These are phyloP conservation scores for Drosophila subpulchrella DNA, from an alignment of 1,140 invertebrate genomes.

Conservation along the genomic window DNA sequence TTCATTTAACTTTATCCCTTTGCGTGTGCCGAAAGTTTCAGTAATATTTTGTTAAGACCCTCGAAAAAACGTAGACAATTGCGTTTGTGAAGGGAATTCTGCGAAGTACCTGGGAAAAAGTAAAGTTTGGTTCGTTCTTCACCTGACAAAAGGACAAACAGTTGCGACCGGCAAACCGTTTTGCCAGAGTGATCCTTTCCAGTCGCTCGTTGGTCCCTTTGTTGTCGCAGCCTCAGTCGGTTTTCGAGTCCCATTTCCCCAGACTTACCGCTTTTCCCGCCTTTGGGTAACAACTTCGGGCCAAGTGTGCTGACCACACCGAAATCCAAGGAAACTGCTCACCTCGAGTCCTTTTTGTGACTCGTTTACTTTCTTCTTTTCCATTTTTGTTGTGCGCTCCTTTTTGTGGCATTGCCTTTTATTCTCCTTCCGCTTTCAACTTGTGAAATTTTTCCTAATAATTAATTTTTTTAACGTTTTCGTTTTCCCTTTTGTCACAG, in stretches of 20 bases:
- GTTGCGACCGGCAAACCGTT: slow-evolving; percentile 52
- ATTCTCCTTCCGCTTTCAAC: slow-evolving; percentile 76
- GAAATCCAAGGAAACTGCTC: slow-evolving; percentile 63
- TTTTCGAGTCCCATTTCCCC: background rate
- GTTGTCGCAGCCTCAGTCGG: slow-evolving; percentile 9
- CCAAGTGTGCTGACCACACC: slow-evolving; percentile 67
- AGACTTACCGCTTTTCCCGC: no score
- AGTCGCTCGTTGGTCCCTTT: slow-evolving; percentile 31
- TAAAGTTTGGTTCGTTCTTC: slow-evolving; percentile 35
- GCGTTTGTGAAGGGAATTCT: slow-evolving; percentile 35
- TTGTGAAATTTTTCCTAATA: slow-evolving; percentile 78
- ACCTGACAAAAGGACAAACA: slow-evolving; percentile 71
- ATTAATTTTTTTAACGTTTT: slow-evolving; percentile 72
- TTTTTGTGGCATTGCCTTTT: slow-evolving; percentile 60
- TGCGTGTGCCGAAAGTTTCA: background rate
- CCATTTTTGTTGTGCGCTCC: slow-evolving; percentile 30
- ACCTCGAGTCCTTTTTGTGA: slow-evolving; percentile 52
- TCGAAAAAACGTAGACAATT: slow-evolving; percentile 7
- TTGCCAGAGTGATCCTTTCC: slow-evolving; percentile 41
- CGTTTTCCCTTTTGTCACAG: slow-evolving; percentile 30
- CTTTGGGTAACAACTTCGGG: slow-evolving; percentile 2
- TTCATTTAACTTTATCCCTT: slow-evolving; percentile 10
- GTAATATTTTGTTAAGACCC: background rate
- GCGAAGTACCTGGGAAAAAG: slow-evolving; percentile 24
- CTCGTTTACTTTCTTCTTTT: slow-evolving; percentile 55